Evolutionary conservation across 2,113 vertebrate genomes (phyloP).

Genomic region (Dipodomys ordii): DNA sequence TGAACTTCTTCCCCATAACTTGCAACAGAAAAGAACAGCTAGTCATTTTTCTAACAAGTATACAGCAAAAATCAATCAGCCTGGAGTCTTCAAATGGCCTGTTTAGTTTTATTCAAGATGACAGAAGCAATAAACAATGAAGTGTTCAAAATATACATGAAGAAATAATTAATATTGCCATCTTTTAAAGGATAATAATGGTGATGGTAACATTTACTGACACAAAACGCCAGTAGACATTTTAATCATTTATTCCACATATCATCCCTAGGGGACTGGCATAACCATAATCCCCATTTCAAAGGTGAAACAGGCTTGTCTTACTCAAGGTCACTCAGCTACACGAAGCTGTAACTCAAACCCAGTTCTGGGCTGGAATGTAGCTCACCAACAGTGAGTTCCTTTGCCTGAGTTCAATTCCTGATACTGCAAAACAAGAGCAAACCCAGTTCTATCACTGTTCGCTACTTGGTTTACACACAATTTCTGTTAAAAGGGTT

Average conservation of each 20-base stretch:
- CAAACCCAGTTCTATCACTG: background rate
- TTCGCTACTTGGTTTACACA: background rate
- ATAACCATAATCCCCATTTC: constrained; percentile 41
- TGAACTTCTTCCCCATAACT: constrained; percentile 35
- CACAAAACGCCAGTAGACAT: constrained; percentile 26
- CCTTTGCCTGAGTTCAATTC: background rate
- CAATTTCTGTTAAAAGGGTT: constrained; percentile 26
- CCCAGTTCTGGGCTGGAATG: background rate
- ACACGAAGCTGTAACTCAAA: constrained; percentile 22
- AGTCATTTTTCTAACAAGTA: constrained; percentile 30
- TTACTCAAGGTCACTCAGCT: constrained; percentile 47
- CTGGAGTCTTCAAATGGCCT: constrained; percentile 51
- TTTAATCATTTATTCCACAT: constrained; percentile 45
- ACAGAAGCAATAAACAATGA: constrained; percentile 38
- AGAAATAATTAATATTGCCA: constrained; percentile 25
- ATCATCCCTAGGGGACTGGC: background rate
- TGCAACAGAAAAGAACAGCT: background rate
- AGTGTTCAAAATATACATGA: constrained; percentile 30
- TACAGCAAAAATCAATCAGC: constrained; percentile 49
- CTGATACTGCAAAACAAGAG: background rate
- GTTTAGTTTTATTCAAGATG: constrained; percentile 65
- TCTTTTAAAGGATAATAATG: constrained; percentile 44
- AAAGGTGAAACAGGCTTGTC: constrained; percentile 43
- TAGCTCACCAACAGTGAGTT: background rate
- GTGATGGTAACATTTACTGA: background rate